Conservation (phyloP, 2,888 invertebrate species). For the Dusona sp. region DNA sequence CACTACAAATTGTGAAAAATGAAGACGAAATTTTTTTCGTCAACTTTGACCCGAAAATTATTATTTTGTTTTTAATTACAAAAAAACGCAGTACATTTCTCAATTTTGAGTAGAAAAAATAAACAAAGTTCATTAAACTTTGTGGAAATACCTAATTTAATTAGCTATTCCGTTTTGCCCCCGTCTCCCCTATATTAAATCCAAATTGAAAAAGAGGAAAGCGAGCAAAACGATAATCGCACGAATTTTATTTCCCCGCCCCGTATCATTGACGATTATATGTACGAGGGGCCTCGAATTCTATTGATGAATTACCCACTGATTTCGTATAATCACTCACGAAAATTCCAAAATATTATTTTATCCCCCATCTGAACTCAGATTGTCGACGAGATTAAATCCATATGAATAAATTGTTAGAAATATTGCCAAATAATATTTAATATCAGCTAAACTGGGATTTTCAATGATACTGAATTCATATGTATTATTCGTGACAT, state of each 20-base stretch:
- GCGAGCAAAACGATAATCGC: slow-evolving; percentile 40
- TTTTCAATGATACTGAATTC: not conserved
- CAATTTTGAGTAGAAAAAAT: too few species aligned
- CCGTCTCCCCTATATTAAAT: too few species aligned
- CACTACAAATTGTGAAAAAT: too few species aligned
- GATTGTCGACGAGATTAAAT: not conserved
- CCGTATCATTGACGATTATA: slow-evolving; percentile 40
- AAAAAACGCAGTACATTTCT: too few species aligned
- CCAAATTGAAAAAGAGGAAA: slow-evolving; percentile 39
- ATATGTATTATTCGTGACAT: not conserved
- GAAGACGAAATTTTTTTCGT: too few species aligned
- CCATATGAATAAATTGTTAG: not conserved
- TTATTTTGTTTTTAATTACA: too few species aligned
- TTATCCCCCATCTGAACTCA: not conserved
- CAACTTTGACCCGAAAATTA: too few species aligned
- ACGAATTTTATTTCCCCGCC: slow-evolving; percentile 60
- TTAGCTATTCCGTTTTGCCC: too few species aligned
- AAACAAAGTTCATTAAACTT: too few species aligned
- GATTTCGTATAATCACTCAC: slow-evolving; percentile 29
- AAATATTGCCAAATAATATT: not conserved
- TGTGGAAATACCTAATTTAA: too few species aligned
- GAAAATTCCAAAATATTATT: slow-evolving; percentile 42
- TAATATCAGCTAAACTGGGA: not conserved
- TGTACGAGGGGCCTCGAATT: slow-evolving; percentile 62
- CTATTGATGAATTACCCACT: slow-evolving; percentile 33